These are phyloP conservation scores for Oophaga sylvatica DNA, from an alignment of 2,797 vertebrate species.

Conservation along the genomic window DNA sequence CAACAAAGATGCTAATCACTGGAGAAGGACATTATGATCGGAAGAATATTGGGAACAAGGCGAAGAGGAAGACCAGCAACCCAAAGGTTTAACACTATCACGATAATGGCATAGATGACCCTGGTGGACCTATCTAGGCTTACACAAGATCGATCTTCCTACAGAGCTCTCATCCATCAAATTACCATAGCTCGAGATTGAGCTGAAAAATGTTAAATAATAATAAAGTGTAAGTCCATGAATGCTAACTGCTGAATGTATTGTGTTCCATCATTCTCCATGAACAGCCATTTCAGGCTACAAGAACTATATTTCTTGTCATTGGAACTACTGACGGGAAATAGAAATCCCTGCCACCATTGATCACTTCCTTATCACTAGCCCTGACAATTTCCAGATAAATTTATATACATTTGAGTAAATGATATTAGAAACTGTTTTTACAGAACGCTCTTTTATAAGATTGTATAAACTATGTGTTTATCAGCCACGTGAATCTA, in stretches of 20 bases:
- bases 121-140: no score
- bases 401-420: background rate
- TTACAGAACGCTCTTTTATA: background rate
- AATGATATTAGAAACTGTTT: background rate
- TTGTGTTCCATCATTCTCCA: background rate
- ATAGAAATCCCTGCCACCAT: background rate
- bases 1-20: no score
- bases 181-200: no score
- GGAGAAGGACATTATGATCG: no score
- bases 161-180: no score
- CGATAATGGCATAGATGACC: no score
- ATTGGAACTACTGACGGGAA: background rate
- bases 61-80: no score
- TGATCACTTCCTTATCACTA: background rate
- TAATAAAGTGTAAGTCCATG: background rate
- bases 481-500: background rate
- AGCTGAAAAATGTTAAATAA: no score
- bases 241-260: background rate
- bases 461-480: no score
- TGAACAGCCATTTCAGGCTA: background rate
- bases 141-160: no score
- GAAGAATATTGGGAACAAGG: no score
- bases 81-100: no score
- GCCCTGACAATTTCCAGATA: background rate
- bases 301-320: background rate